Percentiles rank a stretch among this genome's conserved stretches.
Conservation (phyloP, 1,140 invertebrate genomes). For the Trinorchestia longiramus region DNA sequence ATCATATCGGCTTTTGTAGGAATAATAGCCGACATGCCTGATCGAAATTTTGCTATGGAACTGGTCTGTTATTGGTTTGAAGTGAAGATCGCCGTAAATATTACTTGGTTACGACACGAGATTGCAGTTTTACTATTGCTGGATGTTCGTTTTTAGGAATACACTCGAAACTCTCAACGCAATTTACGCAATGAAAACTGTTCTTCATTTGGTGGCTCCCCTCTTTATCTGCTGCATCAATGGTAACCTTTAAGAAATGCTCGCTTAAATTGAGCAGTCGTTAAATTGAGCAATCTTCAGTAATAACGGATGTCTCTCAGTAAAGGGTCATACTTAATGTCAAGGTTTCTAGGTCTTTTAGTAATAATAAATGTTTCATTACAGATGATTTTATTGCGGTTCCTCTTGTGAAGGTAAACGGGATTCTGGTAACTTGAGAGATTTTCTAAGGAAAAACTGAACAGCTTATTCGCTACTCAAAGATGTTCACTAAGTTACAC, state of each 20-base stretch:
- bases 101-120: not conserved
- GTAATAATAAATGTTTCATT: not conserved
- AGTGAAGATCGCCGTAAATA: not conserved
- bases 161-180: not conserved
- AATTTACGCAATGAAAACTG: not conserved
- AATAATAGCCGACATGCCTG: not conserved
- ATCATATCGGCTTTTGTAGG: not conserved
- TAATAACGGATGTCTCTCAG: not conserved
- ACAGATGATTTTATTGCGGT: not conserved
- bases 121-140: not conserved
- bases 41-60: not conserved
- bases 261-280: not conserved
- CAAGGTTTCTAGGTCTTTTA: not conserved
- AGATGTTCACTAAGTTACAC: no score
- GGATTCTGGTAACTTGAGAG: no score
- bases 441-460: no score
- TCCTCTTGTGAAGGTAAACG: not conserved
- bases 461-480: not conserved
- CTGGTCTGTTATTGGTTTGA: not conserved
- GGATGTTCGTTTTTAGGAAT: not conserved
- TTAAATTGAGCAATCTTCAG: not conserved
- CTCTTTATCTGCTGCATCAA: not conserved
- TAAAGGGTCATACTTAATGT: not conserved
- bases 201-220: not conserved
- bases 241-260: not conserved